These are phyloP conservation scores for Lycaon pictus DNA, from an alignment of 2,113 vertebrate genomes.

Conservation along the genomic window DNA sequence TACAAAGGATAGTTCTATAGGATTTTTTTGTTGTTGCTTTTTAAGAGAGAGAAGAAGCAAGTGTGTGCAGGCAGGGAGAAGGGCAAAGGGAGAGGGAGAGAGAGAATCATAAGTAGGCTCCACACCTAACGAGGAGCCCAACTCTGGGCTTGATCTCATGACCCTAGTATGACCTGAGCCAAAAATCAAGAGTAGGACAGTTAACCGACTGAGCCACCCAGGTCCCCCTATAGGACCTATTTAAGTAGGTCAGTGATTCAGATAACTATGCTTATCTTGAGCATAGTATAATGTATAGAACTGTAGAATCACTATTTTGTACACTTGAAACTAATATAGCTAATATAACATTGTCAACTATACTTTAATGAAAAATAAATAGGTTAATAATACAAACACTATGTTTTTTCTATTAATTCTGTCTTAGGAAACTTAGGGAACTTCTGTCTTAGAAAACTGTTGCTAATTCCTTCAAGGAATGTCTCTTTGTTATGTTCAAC, in stretches of 20 bases:
- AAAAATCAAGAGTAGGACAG: not conserved
- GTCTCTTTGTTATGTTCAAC: not conserved
- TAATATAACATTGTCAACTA: not conserved
- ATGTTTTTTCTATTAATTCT: not conserved
- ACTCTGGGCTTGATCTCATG: not conserved
- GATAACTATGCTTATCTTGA: not conserved
- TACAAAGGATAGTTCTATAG: not conserved
- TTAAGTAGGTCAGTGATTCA: not conserved
- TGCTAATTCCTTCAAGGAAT: conserved; percentile 28
- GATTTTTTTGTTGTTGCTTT: not conserved
- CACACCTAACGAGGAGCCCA: not conserved
- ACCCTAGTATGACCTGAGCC: not conserved
- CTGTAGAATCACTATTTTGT: not conserved
- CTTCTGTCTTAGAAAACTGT: not conserved
- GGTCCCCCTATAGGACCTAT: not conserved
- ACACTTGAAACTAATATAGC: not conserved
- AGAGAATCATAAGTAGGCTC: not conserved
- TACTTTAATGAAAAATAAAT: not conserved
- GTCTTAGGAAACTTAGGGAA: not conserved
- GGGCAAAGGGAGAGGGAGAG: not conserved
- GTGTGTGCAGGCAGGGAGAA: not conserved
- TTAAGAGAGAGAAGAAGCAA: not conserved
- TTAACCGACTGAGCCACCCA: not conserved
- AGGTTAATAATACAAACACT: not conserved
- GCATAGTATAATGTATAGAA: not conserved